These are phyloP conservation scores for Semibalanus balanoides DNA, from an alignment of 1,140 invertebrate species.

Conservation along the genomic window DNA sequence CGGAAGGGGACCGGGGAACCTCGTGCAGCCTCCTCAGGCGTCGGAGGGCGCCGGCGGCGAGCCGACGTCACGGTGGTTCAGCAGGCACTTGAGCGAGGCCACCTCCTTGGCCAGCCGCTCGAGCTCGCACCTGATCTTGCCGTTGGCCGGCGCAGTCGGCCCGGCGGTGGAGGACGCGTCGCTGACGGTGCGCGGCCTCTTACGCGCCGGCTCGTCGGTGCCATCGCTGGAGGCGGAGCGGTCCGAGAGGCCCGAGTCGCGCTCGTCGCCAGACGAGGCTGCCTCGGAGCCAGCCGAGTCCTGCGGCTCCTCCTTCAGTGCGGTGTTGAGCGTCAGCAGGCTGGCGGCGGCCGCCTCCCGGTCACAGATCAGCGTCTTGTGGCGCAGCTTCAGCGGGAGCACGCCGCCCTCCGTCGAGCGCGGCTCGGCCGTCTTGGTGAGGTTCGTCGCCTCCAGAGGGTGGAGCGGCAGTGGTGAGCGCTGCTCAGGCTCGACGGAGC, in stretches of 20 bases:
- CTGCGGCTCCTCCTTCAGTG: constrained; percentile 19
- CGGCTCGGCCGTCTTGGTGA: not conserved
- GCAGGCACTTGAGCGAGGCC: constrained; percentile 57
- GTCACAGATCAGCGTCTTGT: constrained; percentile 78
- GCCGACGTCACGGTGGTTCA: constrained; percentile 20
- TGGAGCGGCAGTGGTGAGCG: no score
- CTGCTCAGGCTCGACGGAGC: not conserved
- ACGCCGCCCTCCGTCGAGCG: not conserved
- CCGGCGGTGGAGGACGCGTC: constrained; percentile 26
- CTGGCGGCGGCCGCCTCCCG: constrained; percentile 16
- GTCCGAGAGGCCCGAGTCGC: constrained; percentile 72
- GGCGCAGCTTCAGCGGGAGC: constrained; percentile 75
- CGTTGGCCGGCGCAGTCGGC: constrained; percentile 10
- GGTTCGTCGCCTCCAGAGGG: not conserved
- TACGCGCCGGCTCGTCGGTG: not conserved
- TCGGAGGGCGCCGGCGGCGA: not conserved
- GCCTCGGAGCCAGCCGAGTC: constrained; percentile 16
- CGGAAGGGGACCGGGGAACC: no score
- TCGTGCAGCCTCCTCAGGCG: no score
- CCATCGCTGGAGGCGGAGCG: constrained; percentile 10
- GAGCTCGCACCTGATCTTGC: constrained; percentile 58
- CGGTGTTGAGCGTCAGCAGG: constrained; percentile 14
- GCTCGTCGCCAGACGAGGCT: constrained; percentile 45
- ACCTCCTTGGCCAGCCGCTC: constrained; percentile 80
- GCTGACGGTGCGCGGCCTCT: constrained; percentile 11